phyloP scores from a whole-genome alignment of 2,113 vertebrate species.

The Gavialis gangeticus region DNA sequence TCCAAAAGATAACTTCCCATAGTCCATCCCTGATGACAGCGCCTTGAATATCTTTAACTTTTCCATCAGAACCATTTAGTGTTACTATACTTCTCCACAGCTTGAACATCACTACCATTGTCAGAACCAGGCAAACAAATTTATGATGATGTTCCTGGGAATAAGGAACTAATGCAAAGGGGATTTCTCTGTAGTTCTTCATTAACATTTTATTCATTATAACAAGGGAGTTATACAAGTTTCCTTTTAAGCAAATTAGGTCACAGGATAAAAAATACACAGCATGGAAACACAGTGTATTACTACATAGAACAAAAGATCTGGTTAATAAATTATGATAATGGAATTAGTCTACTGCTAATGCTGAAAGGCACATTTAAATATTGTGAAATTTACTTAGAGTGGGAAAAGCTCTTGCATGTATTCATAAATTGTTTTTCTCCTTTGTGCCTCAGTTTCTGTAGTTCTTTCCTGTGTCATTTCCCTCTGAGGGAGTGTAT shows the following conservation, averaged over 20 bases:
- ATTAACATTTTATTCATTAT: constrained; percentile 88
- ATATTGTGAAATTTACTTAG: constrained; percentile 74
- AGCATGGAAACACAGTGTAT: constrained; percentile 82
- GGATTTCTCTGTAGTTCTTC: constrained; percentile 84
- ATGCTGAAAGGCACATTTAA: constrained; percentile 79
- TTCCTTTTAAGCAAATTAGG: constrained; percentile 88
- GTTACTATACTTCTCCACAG: constrained; percentile 73
- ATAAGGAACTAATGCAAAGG: constrained; percentile 83
- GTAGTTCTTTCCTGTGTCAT: constrained; percentile 22
- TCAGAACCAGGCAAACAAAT: constrained; percentile 85
- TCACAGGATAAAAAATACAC: constrained; percentile 82
- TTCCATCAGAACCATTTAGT: constrained; percentile 82
- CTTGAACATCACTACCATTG: constrained; percentile 78
- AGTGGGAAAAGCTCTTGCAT: constrained; percentile 56
- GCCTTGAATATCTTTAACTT: constrained; percentile 81
- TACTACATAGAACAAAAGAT: constrained; percentile 83
- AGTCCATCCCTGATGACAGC: constrained; percentile 77
- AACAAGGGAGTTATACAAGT: constrained; percentile 84
- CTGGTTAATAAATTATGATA: constrained; percentile 88
- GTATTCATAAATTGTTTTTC: constrained; percentile 60
- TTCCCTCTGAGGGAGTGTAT: constrained; percentile 43
- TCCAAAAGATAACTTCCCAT: constrained; percentile 70
- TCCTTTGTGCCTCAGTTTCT: constrained; percentile 50
- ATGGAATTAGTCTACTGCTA: constrained; percentile 77
- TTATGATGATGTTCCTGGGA: constrained; percentile 86